These are phyloP conservation scores for Cantharis nigra DNA, from an alignment of 2,888 invertebrate genomes.

Conservation along the genomic window DNA sequence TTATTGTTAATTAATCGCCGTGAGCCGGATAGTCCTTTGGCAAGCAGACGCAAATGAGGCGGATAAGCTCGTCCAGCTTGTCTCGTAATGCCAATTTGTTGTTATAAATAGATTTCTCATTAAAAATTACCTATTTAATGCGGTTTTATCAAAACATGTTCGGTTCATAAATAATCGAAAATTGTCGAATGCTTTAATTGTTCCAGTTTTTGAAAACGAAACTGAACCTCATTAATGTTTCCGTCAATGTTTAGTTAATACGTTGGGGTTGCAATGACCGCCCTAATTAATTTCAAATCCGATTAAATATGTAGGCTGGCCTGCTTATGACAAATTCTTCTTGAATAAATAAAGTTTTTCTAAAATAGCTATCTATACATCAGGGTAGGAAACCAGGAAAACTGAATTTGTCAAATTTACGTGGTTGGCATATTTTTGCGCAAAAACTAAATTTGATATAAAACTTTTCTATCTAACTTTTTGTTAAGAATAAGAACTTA, in stretches of 20 bases:
- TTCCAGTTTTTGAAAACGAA: not conserved
- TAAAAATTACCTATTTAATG: not conserved
- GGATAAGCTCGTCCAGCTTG: not conserved
- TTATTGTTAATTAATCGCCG: too few relatives aligned
- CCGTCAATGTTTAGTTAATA: not conserved
- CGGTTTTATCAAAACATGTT: not conserved
- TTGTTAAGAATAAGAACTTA: too few relatives aligned
- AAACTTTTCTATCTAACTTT: too few relatives aligned
- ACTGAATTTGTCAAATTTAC: too few relatives aligned
- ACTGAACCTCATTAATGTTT: not conserved
- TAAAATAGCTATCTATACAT: too few relatives aligned
- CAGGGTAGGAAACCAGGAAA: too few relatives aligned
- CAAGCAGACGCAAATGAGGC: not conserved
- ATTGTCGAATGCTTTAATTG: not conserved
- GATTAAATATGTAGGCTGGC: not conserved
- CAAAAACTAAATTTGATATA: too few relatives aligned
- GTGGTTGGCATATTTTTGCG: too few relatives aligned
- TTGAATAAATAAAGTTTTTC: too few relatives aligned
- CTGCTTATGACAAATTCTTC: not conserved
- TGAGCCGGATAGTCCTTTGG: not conserved
- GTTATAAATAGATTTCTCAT: not conserved
- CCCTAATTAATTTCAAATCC: not conserved
- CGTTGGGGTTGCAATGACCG: not conserved
- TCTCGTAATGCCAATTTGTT: too few relatives aligned
- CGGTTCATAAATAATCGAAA: not conserved